Base-by-base conservation (phyloP, 2,888 invertebrate genomes). In the Tortrix viridana region DNA sequence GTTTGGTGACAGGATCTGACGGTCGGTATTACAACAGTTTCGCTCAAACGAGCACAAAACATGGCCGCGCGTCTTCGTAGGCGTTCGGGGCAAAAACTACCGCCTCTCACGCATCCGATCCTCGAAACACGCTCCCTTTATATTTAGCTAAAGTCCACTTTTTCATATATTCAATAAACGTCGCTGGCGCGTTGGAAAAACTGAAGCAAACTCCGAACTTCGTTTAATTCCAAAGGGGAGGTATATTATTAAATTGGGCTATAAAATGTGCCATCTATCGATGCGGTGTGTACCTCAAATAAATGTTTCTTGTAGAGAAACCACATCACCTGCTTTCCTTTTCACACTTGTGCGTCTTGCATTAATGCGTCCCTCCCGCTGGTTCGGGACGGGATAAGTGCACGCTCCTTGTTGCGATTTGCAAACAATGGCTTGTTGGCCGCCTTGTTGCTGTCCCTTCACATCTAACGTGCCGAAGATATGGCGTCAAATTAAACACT, bases 341-440 rank as follows among this genome's bases (percentile, higher is more conserved):
- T 74, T 77, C 73, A 60, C 60, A 50, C 72, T 48, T 50, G 43
- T 67, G 55, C 55, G 53, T 61, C 71, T 69, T 70, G 69, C 70
- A 70, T 74, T 75, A n/a, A 67, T 73, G 70, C 72, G 69, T 83
- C 82, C 74, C 74, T 72, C 69, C 80, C 73, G 63, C 47, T 65
- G 69, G 73, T 74, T 71, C 75, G 61, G 69, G 75, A 72, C 74
- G 69, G 74, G 71, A 80, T 80, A 80, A 82, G 77, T 81, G 78
- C 78, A 77, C 74, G 77, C 76, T 79, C 74, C 80, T 76, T 85
- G 86, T 85, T 78, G 76, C 72, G 74, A 92, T 92, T 92, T 89
- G 89, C 92, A 92, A 91, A 92, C 92, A 92, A 92, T 92, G 76
- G 88, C 86, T 79, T 90, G 92, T 92, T 81, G 80, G 75, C 81